Base-by-base conservation (phyloP, 2,113 vertebrate species). In the Lathamus discolor region DNA sequence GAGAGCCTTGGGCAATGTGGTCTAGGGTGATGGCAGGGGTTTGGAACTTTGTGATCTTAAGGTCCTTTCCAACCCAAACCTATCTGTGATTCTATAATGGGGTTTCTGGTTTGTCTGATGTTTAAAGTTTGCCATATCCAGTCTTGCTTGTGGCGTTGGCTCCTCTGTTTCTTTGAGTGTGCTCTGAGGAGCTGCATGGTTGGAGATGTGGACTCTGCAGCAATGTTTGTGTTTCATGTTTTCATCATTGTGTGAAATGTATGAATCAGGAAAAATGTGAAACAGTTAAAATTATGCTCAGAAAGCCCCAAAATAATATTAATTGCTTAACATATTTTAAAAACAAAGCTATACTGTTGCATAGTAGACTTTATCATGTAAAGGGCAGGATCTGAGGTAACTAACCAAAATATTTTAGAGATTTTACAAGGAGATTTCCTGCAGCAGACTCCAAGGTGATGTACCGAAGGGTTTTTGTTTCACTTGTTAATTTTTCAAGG, bases 311-410 rank as follows among this genome's bases (percentile, higher is more conserved):
- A 90, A 74, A 66, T 43, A 29, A 27, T 35, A 31, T 2, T 64
- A 55, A 79, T 29, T 27, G 7, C 62, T 84, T 49, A 28, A 35
- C 4, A 61, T 76, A 33, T 86, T 87, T 78, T n/a, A 15, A 49
- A 90, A 90, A 51, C 46, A 59, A 59, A 79, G 67, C 48, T 1
- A 0, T 0, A 1, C 67, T 73, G 33, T 55, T 6, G 5, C 9
- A 2, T 24, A 17, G 27, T 17, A 3, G 63, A 39, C 68, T 46
- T 3, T 75, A 24, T 46, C 0, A 0, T 1, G 6, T 39, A 28
- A 62, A 66, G 20, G 23, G 9, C 18, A 73, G 83, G 51, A 48
- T 52, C 24, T 24, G 44, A 62, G 90, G 23, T 18, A 68, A 75
- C 62, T 35, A 10, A 20, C 3, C 3, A 57, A 64, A 69, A 55